Base-by-base conservation (phyloP, 30 jellyfish, hydroid and myxozoan genomes). In the Catostylus mosaicus region DNA sequence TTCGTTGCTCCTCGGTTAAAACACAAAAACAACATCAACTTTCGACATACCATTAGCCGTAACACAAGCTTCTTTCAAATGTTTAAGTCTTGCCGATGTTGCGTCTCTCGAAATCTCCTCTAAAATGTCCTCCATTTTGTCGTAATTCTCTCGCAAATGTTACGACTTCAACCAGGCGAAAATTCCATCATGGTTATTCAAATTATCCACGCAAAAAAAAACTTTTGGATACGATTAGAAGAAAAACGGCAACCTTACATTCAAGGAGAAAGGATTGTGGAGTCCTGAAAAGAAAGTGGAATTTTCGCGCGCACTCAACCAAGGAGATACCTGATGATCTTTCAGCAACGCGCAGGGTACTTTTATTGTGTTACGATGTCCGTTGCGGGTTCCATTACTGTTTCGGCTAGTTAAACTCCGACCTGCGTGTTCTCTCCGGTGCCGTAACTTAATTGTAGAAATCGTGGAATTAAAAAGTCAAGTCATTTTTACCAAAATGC, bases 11-110 rank as follows among this genome's bases (percentile, higher is more conserved):
- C n/a, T n/a, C n/a, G n/a, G n/a, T n/a, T n/a, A 18, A 3, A 32
- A 3, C 67, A 54, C 4, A 54, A 54, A 54, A 16, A 19, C n/a
- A 54, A 54, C 67, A 19, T 54, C n/a, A 54, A 54, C 62, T 18
- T n/a, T n/a, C n/a, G n/a, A n/a, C 96, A 30, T 75, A 93, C 97
- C 99, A 34, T 84, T 86, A 4, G 99, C 99, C 45, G 88, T 83
- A 33, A 77, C 82, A 59, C 97, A 93, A 20, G 99, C 96, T 66
- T 93, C 99, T 51, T 88, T 90, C 84, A 93, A 84, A 61, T 88
- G 92, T 54, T 87, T 93, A 69, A 78, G 63, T 59, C 97, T 77
- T 20, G 94, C 87, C 19, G 94, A 59, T 1, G 89, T 82, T 7
- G 96, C 91, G 77, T 93, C 99, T 66, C 93, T 95, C 85, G 90